Conservation (phyloP, 2,113 vertebrate genomes). For the Dasypus novemcinctus region DNA sequence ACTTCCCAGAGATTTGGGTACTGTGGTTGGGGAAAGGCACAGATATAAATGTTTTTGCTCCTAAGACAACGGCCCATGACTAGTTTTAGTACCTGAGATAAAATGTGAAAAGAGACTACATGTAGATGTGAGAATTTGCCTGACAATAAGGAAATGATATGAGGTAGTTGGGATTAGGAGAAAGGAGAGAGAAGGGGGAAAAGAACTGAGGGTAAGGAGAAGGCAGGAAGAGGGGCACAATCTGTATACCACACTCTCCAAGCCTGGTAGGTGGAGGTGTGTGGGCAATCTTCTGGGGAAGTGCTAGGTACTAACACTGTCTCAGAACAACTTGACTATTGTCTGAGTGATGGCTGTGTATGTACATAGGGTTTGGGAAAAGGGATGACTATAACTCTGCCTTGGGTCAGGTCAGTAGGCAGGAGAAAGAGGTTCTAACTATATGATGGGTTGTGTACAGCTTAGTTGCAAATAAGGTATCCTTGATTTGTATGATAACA, state of each 20-base stretch:
- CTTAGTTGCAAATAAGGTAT: background rate
- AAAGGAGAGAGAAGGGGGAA: no score
- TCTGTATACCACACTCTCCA: rapidly evolving
- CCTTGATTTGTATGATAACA: background rate
- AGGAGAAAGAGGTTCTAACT: background rate
- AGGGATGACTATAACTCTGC: background rate
- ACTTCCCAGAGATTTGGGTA: background rate
- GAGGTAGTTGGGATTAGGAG: background rate
- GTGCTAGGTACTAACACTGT: background rate
- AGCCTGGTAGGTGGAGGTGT: no score
- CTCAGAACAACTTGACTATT: background rate
- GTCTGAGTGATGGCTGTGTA: background rate
- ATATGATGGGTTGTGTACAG: background rate
- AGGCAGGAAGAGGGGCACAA: no score
- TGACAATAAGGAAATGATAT: background rate
- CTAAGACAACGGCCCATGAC: background rate
- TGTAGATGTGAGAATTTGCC: background rate
- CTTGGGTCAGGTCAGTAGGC: background rate
- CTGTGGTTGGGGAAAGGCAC: background rate
- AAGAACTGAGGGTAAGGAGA: background rate
- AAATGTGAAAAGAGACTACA: background rate
- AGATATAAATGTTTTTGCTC: background rate
- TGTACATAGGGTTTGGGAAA: background rate
- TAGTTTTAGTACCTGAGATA: background rate
- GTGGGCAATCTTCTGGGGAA: background rate